Evolutionary conservation across 1,140 invertebrate species (phyloP).

Genomic region (Ladona fulva): DNA sequence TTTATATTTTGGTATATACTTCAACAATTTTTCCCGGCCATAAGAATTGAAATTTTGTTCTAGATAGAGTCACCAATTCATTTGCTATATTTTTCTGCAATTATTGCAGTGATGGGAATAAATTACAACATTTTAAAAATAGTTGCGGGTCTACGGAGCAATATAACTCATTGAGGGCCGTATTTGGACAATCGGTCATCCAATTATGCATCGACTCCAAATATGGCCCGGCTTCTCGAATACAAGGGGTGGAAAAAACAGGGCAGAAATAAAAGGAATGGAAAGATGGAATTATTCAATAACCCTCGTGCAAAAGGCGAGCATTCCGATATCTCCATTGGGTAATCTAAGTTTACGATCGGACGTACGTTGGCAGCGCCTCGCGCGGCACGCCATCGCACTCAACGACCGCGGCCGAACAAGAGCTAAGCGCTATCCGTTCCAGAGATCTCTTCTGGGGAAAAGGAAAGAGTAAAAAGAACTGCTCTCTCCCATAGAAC

Average conservation of each 20-base stretch:
- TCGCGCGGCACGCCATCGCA: neutral
- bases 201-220: neutral
- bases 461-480: no score
- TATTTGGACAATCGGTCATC: neutral
- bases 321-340: slow-evolving; percentile 8
- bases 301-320: neutral
- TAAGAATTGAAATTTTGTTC: no score
- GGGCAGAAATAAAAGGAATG: neutral
- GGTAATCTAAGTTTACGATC: slow-evolving; percentile 6
- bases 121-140: no score
- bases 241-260: neutral
- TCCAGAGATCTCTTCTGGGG: neutral
- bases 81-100: no score
- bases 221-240: neutral
- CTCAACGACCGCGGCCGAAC: neutral
- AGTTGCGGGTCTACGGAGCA: neutral
- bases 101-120: no score
- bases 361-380: neutral
- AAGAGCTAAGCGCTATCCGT: neutral
- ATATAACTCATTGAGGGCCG: neutral
- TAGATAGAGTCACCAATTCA: no score
- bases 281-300: neutral
- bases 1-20: no score
- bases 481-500: neutral
- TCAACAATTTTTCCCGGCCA: no score